These are phyloP conservation scores for Cosmorhoe ocellata DNA, from an alignment of 2,888 invertebrate species.

Conservation along the genomic window DNA sequence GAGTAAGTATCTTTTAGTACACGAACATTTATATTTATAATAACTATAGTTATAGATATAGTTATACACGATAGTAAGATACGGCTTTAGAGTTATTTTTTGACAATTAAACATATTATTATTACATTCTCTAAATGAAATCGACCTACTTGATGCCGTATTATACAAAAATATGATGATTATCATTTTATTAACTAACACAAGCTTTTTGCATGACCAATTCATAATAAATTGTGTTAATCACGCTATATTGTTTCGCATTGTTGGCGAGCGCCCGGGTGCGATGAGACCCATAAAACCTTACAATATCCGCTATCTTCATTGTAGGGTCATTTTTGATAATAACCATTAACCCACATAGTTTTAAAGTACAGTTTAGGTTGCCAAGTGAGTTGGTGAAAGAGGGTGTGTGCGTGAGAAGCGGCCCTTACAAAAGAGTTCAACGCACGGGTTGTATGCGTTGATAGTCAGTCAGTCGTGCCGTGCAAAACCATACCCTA, in stretches of 20 bases:
- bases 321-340: slow-evolving; percentile 41
- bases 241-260: slow-evolving; percentile 55
- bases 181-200: not conserved
- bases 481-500: slow-evolving; percentile 61
- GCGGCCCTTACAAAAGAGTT: slow-evolving; percentile 79
- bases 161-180: slow-evolving; percentile 6
- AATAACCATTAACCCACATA: slow-evolving; percentile 51
- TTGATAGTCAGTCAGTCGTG: slow-evolving; percentile 47
- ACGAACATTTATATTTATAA: too few relatives aligned
- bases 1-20: too few relatives aligned
- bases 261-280: slow-evolving; percentile 40
- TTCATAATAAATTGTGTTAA: slow-evolving; percentile 31
- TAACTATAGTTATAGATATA: too few relatives aligned
- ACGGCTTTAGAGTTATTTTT: too few relatives aligned
- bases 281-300: slow-evolving; percentile 53
- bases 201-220: slow-evolving; percentile 39
- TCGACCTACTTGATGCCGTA: not conserved
- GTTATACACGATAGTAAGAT: too few relatives aligned
- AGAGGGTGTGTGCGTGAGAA: slow-evolving; percentile 61
- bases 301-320: slow-evolving; percentile 56
- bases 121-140: not conserved
- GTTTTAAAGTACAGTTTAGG: slow-evolving; percentile 51
- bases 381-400: slow-evolving; percentile 34
- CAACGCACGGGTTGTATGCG: slow-evolving; percentile 68
- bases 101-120: too few relatives aligned